These are phyloP conservation scores for Lepilemur ruficaudatus DNA, from an alignment of 2,797 vertebrate genomes.

Conservation along the genomic window DNA sequence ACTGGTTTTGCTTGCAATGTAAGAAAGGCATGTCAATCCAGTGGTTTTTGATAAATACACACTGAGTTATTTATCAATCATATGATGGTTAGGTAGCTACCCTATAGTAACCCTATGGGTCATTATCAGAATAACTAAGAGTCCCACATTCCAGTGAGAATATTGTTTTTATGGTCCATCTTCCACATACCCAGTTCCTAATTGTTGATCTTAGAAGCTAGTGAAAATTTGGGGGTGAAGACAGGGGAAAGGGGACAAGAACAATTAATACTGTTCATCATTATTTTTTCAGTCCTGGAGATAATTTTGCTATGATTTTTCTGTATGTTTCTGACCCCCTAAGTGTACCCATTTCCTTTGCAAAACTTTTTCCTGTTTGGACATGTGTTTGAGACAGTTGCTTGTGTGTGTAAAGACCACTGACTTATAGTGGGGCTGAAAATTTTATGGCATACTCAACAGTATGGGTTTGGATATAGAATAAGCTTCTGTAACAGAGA, in stretches of 20 bases:
- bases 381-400: not conserved
- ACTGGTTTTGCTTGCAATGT: not conserved
- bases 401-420: not conserved
- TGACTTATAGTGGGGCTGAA: not conserved
- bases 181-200: not conserved
- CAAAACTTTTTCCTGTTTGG: not conserved
- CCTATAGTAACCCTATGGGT: not conserved
- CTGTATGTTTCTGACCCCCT: not conserved
- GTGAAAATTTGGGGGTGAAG: not conserved
- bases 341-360: not conserved
- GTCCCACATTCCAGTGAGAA: not conserved
- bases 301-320: not conserved
- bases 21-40: not conserved
- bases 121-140: not conserved
- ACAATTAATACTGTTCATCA: not conserved
- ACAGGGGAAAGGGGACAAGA: not conserved
- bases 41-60: not conserved
- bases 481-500: not conserved
- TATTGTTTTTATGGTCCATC: not conserved
- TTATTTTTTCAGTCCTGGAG: not conserved
- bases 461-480: not conserved
- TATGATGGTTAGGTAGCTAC: not conserved
- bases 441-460: not conserved
- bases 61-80: not conserved
- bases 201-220: not conserved